A percentile compares a stretch with the other conserved stretches of the same genome.
These are phyloP conservation scores for Gnathonemus longibarbis DNA, from an alignment of 2,113 vertebrate genomes.

Conservation along the genomic window DNA sequence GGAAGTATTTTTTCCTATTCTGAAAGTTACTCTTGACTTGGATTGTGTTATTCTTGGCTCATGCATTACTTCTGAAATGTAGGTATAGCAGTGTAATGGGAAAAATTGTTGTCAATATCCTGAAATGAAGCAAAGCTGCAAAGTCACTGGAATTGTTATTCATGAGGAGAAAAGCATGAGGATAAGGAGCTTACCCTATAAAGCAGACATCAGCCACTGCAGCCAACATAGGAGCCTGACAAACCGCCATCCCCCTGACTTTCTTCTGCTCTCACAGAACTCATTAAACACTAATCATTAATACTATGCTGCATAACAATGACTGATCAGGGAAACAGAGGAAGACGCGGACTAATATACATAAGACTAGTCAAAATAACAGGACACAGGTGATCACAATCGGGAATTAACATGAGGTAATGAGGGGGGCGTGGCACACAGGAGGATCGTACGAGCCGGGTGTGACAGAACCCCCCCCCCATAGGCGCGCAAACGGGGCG, in stretches of 20 bases:
- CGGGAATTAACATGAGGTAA: too few species aligned
- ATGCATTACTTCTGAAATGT: background rate
- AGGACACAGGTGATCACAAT: too few species aligned
- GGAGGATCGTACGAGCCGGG: too few species aligned
- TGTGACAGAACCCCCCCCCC: too few species aligned
- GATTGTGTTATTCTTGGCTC: background rate
- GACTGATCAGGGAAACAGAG: too few species aligned
- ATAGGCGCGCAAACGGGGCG: too few species aligned
- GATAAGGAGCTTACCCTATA: background rate
- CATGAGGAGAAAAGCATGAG: background rate
- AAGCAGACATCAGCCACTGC: background rate
- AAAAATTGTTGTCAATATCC: background rate
- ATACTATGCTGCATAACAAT: background rate
- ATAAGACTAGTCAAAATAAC: too few species aligned
- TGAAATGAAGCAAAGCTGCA: background rate
- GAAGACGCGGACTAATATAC: too few species aligned
- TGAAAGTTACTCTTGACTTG: background rate
- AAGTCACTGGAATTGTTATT: background rate
- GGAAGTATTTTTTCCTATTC: background rate
- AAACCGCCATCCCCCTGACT: background rate
- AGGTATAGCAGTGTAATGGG: background rate
- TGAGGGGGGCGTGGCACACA: too few species aligned
- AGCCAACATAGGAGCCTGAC: background rate
- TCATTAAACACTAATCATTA: background rate
- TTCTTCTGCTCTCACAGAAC: background rate